Evolutionary conservation across 2,113 vertebrate species (phyloP).

Genomic region (Chionomys nivalis): DNA sequence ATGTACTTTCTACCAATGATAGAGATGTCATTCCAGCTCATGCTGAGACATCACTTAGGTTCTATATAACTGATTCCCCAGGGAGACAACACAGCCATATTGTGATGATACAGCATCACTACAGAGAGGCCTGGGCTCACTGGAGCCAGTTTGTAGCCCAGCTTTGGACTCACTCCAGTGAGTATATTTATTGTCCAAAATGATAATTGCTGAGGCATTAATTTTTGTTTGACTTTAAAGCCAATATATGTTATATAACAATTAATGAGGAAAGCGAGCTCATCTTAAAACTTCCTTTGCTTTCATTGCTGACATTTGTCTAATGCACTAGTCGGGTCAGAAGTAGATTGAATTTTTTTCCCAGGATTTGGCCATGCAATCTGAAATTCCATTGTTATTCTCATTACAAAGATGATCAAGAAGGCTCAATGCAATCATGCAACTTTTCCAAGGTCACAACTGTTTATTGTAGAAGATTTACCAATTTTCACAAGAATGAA

Average conservation of each 20-base stretch:
- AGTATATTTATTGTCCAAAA: not conserved
- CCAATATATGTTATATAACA: not conserved
- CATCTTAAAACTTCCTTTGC: not conserved
- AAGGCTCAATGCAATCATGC: not conserved
- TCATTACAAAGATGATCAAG: not conserved
- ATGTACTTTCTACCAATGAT: not conserved
- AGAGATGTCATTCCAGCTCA: not conserved
- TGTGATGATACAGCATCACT: not conserved
- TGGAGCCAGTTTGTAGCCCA: not conserved
- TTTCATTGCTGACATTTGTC: not conserved
- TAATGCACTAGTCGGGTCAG: not conserved
- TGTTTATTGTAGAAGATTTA: not conserved
- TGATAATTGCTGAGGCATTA: not conserved
- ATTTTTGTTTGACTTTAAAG: slow-evolving; percentile 56
- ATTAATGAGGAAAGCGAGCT: slow-evolving; percentile 42
- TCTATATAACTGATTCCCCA: not conserved
- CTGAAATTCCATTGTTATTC: not conserved
- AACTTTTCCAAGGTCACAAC: not conserved
- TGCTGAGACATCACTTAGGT: not conserved
- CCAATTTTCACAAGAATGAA: not conserved
- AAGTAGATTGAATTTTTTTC: not conserved
- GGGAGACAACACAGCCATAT: not conserved
- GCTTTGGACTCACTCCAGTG: not conserved
- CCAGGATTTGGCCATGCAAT: not conserved
- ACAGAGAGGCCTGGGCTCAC: not conserved